Conservation (phyloP, 2,888 invertebrate species). For the Pammene aurita region DNA sequence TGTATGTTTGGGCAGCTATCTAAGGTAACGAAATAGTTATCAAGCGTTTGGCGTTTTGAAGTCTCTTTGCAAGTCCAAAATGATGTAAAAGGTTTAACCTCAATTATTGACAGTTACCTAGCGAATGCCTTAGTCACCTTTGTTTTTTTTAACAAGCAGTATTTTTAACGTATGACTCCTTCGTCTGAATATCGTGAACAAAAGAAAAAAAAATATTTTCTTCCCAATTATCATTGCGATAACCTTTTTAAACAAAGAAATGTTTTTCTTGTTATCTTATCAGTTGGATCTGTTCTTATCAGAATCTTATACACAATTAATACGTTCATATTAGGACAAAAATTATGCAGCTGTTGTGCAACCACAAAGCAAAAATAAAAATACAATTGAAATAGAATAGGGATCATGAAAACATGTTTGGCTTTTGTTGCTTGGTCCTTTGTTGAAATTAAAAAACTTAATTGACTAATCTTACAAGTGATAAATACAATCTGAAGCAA, state of each 20-base stretch:
- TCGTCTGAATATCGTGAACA: constrained; percentile 1
- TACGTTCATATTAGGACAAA: not conserved
- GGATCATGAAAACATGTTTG: no score
- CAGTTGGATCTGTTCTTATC: constrained; percentile 44
- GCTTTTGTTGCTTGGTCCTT: no score
- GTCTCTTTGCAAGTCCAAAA: constrained; percentile 49
- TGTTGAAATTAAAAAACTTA: no score
- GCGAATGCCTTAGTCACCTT: constrained; percentile 32
- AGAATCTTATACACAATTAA: constrained; percentile 39
- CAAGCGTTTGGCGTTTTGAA: constrained; percentile 58
- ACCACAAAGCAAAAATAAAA: no score
- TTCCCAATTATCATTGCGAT: constrained; percentile 22
- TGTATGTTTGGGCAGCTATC: constrained; percentile 62
- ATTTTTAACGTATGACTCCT: constrained; percentile 30
- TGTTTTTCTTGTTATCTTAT: constrained; percentile 42
- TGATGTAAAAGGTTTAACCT: constrained; percentile 44
- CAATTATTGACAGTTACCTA: constrained; percentile 22
- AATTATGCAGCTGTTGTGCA: not conserved
- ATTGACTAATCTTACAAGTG: no score
- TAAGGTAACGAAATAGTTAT: constrained; percentile 67
- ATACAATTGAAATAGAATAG: no score
- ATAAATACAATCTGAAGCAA: no score
- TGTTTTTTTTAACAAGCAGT: constrained; percentile 38
- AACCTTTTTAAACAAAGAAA: constrained; percentile 37
- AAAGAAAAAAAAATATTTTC: constrained; percentile 20